Percentiles rank a stretch among this genome's conserved stretches.
Evolutionary conservation across 2,113 vertebrate genomes (phyloP).

Genomic region (Centropus bengalensis): DNA sequence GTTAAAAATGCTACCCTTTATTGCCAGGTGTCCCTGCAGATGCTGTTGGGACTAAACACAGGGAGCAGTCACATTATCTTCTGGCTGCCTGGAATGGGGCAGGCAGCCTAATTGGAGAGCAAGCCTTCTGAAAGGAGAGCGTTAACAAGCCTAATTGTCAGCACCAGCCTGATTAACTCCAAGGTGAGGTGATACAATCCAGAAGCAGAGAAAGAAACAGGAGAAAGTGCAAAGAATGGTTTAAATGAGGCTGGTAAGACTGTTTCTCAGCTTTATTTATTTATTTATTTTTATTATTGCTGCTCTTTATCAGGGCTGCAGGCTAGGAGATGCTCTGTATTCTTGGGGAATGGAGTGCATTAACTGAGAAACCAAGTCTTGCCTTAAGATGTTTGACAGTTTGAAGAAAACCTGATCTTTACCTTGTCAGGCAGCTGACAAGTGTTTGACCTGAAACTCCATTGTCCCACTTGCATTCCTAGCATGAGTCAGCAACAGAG

Average conservation of each 20-base stretch:
- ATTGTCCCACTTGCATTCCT: background rate
- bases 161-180: background rate
- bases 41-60: background rate
- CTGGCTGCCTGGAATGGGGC: background rate
- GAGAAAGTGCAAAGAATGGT: background rate
- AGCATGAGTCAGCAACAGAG: background rate
- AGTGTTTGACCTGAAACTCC: conserved; percentile 25
- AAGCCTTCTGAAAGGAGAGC: background rate
- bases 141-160: conserved; percentile 44
- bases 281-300: background rate
- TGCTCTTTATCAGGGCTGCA: background rate
- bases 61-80: background rate
- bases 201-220: background rate
- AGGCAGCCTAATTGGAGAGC: background rate
- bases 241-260: background rate
- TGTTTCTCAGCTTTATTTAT: background rate
- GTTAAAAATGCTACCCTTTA: background rate
- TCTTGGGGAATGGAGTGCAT: background rate
- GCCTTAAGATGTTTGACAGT: background rate
- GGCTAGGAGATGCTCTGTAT: background rate
- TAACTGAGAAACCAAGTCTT: background rate
- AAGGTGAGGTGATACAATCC: background rate
- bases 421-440: conserved; percentile 2
- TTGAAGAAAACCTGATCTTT: conserved; percentile 22
- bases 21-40: background rate